These are phyloP conservation scores for Adelges cooleyi DNA, from an alignment of 1,140 invertebrate species.

Conservation along the genomic window DNA sequence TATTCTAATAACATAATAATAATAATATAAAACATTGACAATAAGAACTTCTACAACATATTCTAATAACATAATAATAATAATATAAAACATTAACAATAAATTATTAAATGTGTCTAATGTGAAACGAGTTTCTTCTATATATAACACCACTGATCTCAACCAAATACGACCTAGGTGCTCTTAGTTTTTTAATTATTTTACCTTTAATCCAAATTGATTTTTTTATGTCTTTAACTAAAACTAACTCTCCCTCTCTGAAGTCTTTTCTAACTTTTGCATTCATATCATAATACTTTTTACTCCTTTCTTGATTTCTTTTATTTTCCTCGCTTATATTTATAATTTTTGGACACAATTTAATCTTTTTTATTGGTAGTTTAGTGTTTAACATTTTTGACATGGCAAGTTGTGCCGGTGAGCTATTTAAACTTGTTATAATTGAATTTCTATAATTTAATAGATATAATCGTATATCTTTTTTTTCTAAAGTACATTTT, in stretches of 20 bases:
- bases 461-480: slow-evolving; percentile 24
- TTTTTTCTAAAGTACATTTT: slow-evolving; percentile 31
- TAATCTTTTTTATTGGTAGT: not conserved
- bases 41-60: no score
- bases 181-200: not conserved
- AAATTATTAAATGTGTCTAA: no score
- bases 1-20: no score
- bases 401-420: not conserved
- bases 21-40: no score
- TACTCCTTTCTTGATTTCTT: not conserved
- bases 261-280: not conserved
- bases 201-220: not conserved
- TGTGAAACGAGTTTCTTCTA: no score
- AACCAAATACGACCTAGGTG: not conserved
- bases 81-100: no score
- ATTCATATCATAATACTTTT: not conserved
- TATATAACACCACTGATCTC: not conserved
- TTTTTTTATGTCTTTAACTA: not conserved
- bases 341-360: not conserved
- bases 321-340: not conserved
- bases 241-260: not conserved
- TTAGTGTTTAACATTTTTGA: not conserved
- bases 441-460: slow-evolving; percentile 14
- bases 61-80: no score
- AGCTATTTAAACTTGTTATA: not conserved